Conservation (phyloP, 2,797 vertebrate species). For the Coregonus suidteri region DNA sequence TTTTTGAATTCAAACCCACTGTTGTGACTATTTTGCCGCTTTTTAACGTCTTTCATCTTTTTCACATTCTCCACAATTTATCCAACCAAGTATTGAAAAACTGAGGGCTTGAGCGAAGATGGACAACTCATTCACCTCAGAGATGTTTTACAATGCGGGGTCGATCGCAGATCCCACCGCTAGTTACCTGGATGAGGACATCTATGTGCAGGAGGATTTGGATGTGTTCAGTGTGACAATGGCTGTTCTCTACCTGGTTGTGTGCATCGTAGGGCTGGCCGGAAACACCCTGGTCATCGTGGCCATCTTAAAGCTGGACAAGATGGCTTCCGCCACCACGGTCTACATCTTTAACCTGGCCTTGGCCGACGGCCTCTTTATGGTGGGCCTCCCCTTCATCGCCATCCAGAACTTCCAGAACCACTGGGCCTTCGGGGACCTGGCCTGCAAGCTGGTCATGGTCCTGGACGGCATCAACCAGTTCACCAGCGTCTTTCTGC, state of each 20-base stretch:
- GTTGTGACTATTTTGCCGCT: background rate
- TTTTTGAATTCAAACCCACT: background rate
- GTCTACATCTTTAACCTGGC: constrained; percentile 81
- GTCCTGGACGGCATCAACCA: constrained; percentile 81
- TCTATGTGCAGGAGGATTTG: constrained; percentile 20
- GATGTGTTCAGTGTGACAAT: constrained; percentile 62
- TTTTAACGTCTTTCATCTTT: background rate
- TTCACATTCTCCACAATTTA: background rate
- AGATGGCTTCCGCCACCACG: constrained; percentile 73
- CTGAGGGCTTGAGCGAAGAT: constrained; percentile 50
- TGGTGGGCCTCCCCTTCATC: constrained; percentile 79
- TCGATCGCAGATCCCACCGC: constrained; percentile 22
- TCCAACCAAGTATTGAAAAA: background rate
- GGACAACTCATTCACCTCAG: constrained; percentile 44
- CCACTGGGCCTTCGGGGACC: constrained; percentile 73
- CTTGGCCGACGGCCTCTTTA: constrained; percentile 79
- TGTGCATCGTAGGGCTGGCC: constrained; percentile 71
- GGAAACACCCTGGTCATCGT: constrained; percentile 74
- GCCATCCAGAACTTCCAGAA: constrained; percentile 74
- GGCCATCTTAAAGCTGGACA: constrained; percentile 73
- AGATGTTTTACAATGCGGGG: constrained; percentile 40
- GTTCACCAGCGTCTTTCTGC: constrained; percentile 81
- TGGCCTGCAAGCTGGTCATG: constrained; percentile 74
- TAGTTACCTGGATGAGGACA: constrained; percentile 43
- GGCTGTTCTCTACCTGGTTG: constrained; percentile 68